A percentile compares a stretch with the other conserved stretches of the same genome.
phyloP scores from a whole-genome alignment of 2,888 invertebrate species.

The Epirrhoe alternata region DNA sequence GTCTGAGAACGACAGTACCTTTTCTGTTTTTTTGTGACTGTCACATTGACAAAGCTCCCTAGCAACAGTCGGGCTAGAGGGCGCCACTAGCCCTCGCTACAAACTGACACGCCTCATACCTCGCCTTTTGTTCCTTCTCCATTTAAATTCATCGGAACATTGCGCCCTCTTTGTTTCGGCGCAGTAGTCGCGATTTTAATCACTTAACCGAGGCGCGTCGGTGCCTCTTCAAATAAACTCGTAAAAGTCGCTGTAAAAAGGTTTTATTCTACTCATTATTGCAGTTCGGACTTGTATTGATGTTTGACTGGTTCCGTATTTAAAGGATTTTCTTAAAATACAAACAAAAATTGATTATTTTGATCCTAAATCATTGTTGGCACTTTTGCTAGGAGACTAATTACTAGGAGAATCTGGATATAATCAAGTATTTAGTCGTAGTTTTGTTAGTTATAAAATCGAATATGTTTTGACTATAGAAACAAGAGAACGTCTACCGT shows the following conservation, averaged over 20 bases:
- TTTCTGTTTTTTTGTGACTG: too few relatives aligned
- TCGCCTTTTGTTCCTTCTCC: constrained; percentile 65
- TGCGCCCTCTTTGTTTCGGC: constrained; percentile 68
- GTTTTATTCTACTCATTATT: constrained; percentile 63
- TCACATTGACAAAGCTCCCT: background rate
- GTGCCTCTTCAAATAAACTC: constrained; percentile 56
- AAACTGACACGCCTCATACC: constrained; percentile 59
- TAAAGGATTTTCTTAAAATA: constrained; percentile 43
- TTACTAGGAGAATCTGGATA: too few relatives aligned
- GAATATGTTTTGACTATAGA: too few relatives aligned
- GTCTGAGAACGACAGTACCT: too few relatives aligned
- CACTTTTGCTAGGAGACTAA: too few relatives aligned
- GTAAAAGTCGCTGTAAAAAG: constrained; percentile 62
- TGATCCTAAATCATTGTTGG: too few relatives aligned
- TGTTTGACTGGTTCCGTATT: constrained; percentile 61
- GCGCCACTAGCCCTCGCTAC: constrained; percentile 51
- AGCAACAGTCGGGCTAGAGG: constrained; percentile 23
- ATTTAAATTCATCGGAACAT: constrained; percentile 79
- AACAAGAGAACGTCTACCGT: too few relatives aligned
- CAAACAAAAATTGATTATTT: too few relatives aligned
- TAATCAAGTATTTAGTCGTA: too few relatives aligned
- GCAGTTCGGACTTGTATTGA: constrained; percentile 51
- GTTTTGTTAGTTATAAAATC: too few relatives aligned
- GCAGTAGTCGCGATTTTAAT: constrained; percentile 75
- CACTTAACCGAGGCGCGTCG: constrained; percentile 73